Base-by-base conservation (phyloP, 2,888 invertebrate genomes). In the Chrysotoxum bicinctum region DNA sequence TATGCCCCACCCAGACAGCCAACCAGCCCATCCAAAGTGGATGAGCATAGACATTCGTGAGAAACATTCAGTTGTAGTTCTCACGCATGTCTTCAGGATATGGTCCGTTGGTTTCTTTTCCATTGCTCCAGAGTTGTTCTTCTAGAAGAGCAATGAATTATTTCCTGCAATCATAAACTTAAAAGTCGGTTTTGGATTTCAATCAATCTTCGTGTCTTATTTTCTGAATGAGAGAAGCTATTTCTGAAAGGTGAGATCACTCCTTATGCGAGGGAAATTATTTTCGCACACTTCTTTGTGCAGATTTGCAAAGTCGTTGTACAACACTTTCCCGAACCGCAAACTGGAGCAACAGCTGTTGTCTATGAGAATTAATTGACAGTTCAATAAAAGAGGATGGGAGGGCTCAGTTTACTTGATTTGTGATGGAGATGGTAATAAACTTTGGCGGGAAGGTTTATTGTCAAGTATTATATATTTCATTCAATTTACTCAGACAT, bases 11-110 rank as follows among this genome's bases (percentile, higher is more conserved):
- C 48, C 12, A 43, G 7, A 10, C 4, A 19, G 16, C 9, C 6
- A 48, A 1, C 19, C 21, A 48, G 21, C 43, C 48, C 14, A 50
- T 50, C 48, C 23, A 43, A 7, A 16, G 16, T 1, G 26, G 30
- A 68, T 23, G 7, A 66, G 30, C 16, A 45, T 56, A 37, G 54
- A 50, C 21, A 30, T 76, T 68, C 77, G 58, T 77, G 77, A 50
- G 82, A 77, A 81, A 54, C 35, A 60, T 32, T 43, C 45, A 21
- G 8, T 58, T 76, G 82, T 12, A 68, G 45, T 91, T 91, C 91
- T 91, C 91, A 91, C 91, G 90, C 91, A 91, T 90, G 90, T 89
- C 89, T 89, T 88, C 88, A 88, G 89, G 90, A 90, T 88, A 91
- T 89, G 91, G 89, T 90, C 90, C 14, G 82, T 35, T 82, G 76